phyloP scores from a whole-genome alignment of 1,140 invertebrate genomes.

The Drosophila leontia region DNA sequence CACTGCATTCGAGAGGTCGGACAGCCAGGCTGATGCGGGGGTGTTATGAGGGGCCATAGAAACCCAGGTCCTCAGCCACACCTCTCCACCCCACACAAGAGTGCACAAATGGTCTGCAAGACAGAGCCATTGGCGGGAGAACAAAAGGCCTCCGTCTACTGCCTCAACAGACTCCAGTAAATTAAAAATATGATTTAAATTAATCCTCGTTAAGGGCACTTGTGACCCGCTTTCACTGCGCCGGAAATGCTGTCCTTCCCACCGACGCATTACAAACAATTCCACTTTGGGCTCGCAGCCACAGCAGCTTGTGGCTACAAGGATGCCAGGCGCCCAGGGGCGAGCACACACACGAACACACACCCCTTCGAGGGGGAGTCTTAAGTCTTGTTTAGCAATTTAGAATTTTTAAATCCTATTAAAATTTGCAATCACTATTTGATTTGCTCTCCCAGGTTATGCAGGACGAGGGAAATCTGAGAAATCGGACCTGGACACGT shows the following conservation, averaged over 20 bases:
- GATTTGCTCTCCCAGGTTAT: conserved; percentile 60
- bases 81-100: not conserved
- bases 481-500: conserved; percentile 27
- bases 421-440: conserved; percentile 74
- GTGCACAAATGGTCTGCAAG: conserved; percentile 33
- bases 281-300: conserved; percentile 74
- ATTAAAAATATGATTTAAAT: conserved; percentile 78
- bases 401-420: conserved; percentile 78
- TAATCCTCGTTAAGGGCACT: conserved; percentile 60
- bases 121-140: conserved; percentile 27
- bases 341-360: conserved; percentile 9
- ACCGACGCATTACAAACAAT: conserved; percentile 79
- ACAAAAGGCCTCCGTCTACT: conserved; percentile 26
- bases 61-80: not conserved
- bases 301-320: conserved; percentile 71
- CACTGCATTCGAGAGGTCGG: conserved; percentile 6
- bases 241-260: conserved; percentile 34
- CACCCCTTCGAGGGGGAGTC: conserved; percentile 31
- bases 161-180: conserved; percentile 42
- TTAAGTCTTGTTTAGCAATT: conserved; percentile 76
- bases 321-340: conserved; percentile 9
- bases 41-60: not conserved
- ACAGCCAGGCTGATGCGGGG: not conserved
- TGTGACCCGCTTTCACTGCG: conserved; percentile 6
- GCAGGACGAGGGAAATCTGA: conserved; percentile 23